Conservation (phyloP, 2,797 vertebrate species). For the Morus bassanus region DNA sequence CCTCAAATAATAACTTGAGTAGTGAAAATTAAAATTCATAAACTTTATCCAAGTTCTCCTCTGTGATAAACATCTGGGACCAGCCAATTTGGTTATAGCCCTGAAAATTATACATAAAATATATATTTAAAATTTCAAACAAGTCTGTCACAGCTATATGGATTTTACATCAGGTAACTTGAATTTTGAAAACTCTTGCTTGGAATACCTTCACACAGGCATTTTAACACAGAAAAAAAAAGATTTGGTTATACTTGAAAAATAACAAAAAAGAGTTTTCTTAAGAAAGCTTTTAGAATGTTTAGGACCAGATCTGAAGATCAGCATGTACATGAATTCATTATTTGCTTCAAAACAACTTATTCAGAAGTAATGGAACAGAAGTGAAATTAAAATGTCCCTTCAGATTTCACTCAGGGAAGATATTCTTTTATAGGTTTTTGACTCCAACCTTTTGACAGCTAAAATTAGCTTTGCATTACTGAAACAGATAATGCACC, state of each 20-base stretch:
- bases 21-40: neutral
- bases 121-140: neutral
- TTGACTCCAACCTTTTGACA: slow-evolving; percentile 32
- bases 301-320: neutral
- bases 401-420: slow-evolving; percentile 32
- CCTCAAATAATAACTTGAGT: neutral
- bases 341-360: slow-evolving; percentile 24
- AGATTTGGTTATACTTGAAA: neutral
- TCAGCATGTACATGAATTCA: neutral
- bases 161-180: neutral
- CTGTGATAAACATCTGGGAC: neutral
- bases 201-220: neutral
- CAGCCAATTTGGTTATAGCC: neutral
- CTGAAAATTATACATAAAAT: neutral
- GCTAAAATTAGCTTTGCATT: slow-evolving; percentile 44
- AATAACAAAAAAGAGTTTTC: neutral
- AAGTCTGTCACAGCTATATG: neutral
- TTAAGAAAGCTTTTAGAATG: neutral
- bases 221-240: neutral
- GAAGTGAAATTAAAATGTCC: slow-evolving; percentile 36
- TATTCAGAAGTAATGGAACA: slow-evolving; percentile 18
- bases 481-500: slow-evolving; percentile 17
- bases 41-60: neutral
- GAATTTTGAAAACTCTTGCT: neutral
- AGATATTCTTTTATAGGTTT: slow-evolving; percentile 31